Conservation (phyloP, 2,113 vertebrate genomes). For the Pygoscelis antarcticus region DNA sequence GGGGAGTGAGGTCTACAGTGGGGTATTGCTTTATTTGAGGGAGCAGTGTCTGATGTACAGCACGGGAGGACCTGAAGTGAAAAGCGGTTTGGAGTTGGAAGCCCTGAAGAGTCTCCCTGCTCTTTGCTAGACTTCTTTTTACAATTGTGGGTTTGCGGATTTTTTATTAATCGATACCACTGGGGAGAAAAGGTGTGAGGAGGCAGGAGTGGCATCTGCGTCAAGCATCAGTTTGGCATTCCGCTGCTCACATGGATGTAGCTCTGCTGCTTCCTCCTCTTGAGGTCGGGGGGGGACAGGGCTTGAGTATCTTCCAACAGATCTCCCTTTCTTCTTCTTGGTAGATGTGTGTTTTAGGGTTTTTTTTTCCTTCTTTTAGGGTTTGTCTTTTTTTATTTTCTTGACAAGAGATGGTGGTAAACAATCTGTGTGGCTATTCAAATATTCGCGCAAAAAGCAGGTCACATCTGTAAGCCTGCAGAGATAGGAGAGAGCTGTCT, state of each 20-base stretch:
- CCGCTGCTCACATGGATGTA: not conserved
- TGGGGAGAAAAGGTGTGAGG: not conserved
- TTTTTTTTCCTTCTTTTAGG: not conserved
- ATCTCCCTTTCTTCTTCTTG: not conserved
- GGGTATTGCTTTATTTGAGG: not conserved
- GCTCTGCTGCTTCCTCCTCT: not conserved
- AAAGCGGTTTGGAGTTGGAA: not conserved
- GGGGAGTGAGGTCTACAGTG: not conserved
- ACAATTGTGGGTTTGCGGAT: not conserved
- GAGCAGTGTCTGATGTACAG: not conserved
- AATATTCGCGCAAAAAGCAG: not conserved
- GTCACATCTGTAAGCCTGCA: not conserved
- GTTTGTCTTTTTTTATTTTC: not conserved
- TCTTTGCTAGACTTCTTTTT: not conserved
- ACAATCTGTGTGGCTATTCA: not conserved
- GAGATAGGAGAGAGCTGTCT: not conserved
- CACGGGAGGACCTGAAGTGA: not conserved
- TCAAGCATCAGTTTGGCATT: not conserved
- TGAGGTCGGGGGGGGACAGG: not conserved
- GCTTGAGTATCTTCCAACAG: not conserved
- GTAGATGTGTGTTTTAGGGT: fast-evolving
- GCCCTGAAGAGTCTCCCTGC: not conserved
- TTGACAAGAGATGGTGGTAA: not conserved
- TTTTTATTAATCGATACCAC: not conserved
- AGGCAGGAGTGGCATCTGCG: not conserved